phyloP scores from a whole-genome alignment of 2,888 invertebrate species.

The Coelinius sp. region DNA sequence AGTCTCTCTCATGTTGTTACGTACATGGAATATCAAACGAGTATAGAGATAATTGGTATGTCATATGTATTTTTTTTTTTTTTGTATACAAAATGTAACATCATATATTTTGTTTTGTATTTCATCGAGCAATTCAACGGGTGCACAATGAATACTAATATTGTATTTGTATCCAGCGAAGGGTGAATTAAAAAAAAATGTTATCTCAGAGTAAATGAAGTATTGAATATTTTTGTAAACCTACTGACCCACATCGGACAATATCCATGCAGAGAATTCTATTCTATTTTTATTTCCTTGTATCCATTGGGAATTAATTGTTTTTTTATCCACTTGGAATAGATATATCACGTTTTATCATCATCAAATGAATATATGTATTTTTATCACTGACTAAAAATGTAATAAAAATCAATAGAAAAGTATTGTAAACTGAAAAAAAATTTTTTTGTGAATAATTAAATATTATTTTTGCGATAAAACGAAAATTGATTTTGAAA shows the following conservation, averaged over 20 bases:
- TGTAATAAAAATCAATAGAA: too few species aligned
- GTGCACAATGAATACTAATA: background rate
- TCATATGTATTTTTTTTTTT: background rate
- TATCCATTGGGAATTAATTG: background rate
- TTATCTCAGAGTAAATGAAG: slow-evolving; percentile 4
- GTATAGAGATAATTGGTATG: slow-evolving; percentile 7
- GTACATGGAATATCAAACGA: slow-evolving; percentile 12
- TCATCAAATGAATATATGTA: background rate
- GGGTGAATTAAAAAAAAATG: background rate
- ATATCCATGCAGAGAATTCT: background rate
- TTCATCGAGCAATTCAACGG: background rate
- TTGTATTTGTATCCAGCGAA: background rate
- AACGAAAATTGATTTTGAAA: too few species aligned
- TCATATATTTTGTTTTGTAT: background rate
- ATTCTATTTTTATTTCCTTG: background rate
- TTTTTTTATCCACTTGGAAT: background rate
- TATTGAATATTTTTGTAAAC: background rate
- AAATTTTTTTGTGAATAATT: too few species aligned
- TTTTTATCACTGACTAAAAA: background rate
- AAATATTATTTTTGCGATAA: too few species aligned
- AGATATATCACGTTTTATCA: background rate
- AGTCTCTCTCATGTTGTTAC: background rate
- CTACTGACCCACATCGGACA: background rate
- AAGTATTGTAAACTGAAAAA: too few species aligned
- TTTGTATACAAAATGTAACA: slow-evolving; percentile 1